phyloP scores from a whole-genome alignment of 2,888 invertebrate species.

The Cephus runcator region DNA sequence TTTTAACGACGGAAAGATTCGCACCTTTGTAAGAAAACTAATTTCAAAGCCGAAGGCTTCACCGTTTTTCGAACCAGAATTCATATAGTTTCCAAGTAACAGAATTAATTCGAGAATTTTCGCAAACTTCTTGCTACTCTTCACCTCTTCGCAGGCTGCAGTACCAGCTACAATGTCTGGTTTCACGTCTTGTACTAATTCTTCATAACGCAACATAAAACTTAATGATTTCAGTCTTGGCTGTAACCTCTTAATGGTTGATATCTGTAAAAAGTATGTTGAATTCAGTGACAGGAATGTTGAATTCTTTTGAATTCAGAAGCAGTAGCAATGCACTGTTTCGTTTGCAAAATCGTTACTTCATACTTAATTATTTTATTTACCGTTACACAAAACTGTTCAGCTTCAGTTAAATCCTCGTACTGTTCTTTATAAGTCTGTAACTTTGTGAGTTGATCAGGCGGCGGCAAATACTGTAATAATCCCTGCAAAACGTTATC shows the following conservation, averaged over 20 bases:
- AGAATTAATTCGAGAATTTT: slow-evolving; percentile 90
- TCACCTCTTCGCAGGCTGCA: slow-evolving; percentile 95
- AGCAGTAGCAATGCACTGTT: not conserved
- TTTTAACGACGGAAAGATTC: not conserved
- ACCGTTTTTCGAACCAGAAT: slow-evolving; percentile 92
- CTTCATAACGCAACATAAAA: slow-evolving; percentile 88
- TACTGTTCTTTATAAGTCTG: slow-evolving; percentile 82
- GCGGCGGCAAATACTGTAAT: slow-evolving; percentile 90
- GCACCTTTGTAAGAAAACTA: slow-evolving; percentile 91
- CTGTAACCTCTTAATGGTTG: slow-evolving; percentile 86
- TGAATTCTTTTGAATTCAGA: not conserved
- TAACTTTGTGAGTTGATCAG: slow-evolving; percentile 88
- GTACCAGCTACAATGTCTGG: slow-evolving; percentile 95
- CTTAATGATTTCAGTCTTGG: slow-evolving; percentile 90
- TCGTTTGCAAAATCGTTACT: not conserved
- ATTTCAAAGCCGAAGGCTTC: slow-evolving; percentile 97
- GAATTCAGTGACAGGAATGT: no score
- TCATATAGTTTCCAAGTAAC: slow-evolving; percentile 96
- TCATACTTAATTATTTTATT: slow-evolving; percentile 35
- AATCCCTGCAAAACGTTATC: slow-evolving; percentile 91
- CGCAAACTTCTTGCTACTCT: slow-evolving; percentile 88
- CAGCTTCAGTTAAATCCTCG: slow-evolving; percentile 89
- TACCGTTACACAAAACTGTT: slow-evolving; percentile 91
- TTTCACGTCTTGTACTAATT: slow-evolving; percentile 87
- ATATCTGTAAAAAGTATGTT: slow-evolving; percentile 69